A percentile compares a stretch with the other conserved stretches of the same genome.
Evolutionary conservation across 2,113 vertebrate species (phyloP).

Genomic region (Oreochromis tanganicae): DNA sequence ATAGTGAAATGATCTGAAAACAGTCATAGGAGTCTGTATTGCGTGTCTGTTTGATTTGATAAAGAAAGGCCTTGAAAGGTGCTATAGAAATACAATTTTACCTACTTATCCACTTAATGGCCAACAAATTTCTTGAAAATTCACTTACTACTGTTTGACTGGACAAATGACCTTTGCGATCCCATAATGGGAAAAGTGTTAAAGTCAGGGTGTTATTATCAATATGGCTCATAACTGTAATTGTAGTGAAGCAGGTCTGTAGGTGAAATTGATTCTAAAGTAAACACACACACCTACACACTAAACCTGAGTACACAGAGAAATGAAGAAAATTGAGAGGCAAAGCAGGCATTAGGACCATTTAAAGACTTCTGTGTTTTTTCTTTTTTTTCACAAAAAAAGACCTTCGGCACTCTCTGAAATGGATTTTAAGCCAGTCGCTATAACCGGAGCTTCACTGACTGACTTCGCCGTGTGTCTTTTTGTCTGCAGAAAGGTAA

Average conservation of each 20-base stretch:
- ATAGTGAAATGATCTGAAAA: rapidly evolving
- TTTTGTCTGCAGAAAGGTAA: conserved; percentile 13
- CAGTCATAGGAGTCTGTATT: neutral
- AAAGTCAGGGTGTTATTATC: neutral
- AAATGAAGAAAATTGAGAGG: neutral
- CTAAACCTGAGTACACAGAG: neutral
- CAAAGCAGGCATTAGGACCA: neutral
- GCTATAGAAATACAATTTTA: neutral
- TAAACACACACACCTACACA: neutral
- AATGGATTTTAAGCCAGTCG: neutral
- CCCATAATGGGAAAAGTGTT: neutral
- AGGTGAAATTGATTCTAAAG: neutral
- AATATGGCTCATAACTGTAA: neutral
- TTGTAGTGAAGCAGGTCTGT: neutral
- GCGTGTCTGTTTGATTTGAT: rapidly evolving
- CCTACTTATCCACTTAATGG: neutral
- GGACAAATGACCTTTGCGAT: neutral
- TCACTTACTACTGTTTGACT: neutral
- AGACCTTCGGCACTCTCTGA: neutral
- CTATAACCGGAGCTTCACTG: neutral
- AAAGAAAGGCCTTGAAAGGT: neutral
- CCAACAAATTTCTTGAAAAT: rapidly evolving
- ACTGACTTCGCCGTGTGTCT: neutral
- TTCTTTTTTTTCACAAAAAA: neutral
- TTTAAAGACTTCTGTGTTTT: neutral